Evolutionary conservation across 2,888 invertebrate species (phyloP).

Genomic region (Netelia virgata): DNA sequence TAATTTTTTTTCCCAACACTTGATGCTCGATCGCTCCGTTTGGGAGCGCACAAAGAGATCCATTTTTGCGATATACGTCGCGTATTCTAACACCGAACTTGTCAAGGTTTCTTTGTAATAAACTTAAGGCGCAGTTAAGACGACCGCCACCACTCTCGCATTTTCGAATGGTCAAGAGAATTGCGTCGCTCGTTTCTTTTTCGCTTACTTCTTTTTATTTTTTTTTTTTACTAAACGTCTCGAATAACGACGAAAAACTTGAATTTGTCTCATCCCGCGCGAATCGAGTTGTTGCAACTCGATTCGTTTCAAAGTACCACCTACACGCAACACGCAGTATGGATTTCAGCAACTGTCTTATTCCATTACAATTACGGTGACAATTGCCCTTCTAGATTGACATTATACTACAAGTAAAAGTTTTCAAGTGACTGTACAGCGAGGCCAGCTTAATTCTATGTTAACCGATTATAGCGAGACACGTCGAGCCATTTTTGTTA

Average conservation of each 20-base stretch:
- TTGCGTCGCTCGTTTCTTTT: constrained; percentile 25
- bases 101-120: constrained; percentile 20
- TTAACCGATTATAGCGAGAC: constrained; percentile 58
- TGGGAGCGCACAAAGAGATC: constrained; percentile 1
- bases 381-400: constrained; percentile 61
- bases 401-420: constrained; percentile 62
- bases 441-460: constrained; percentile 63
- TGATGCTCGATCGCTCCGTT: constrained; percentile 34
- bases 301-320: constrained; percentile 44
- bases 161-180: constrained; percentile 41
- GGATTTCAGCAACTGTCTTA: constrained; percentile 33
- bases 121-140: constrained; percentile 2
- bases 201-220: constrained; percentile 16
- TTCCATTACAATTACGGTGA: constrained; percentile 63
- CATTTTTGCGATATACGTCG: constrained; percentile 31
- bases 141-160: constrained; percentile 12
- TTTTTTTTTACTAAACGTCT: constrained; percentile 17
- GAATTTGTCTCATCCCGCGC: constrained; percentile 21
- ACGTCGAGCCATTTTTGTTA: constrained; percentile 37
- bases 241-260: constrained; percentile 16
- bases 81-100: constrained; percentile 56
- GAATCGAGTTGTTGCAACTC: constrained; percentile 34
- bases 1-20: constrained; percentile 40
- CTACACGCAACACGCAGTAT: constrained; percentile 56
- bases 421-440: constrained; percentile 59